These are phyloP conservation scores for Catocala fraxini DNA, from an alignment of 2,888 invertebrate species.

Conservation along the genomic window DNA sequence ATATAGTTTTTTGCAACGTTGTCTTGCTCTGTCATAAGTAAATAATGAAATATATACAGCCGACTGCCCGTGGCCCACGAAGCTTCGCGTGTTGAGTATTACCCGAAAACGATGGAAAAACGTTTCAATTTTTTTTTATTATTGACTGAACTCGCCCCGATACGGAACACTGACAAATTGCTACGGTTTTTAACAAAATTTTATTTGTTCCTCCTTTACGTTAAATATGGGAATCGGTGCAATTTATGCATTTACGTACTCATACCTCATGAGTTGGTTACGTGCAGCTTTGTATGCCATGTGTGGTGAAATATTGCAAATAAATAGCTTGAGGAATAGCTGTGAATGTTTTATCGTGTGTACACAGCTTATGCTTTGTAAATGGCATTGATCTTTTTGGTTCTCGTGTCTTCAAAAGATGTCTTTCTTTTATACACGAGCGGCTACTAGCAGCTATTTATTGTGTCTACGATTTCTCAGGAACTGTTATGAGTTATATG, in stretches of 20 bases:
- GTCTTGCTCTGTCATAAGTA: slow-evolving; percentile 73
- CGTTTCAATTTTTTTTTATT: slow-evolving; percentile 71
- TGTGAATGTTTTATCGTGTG: neutral
- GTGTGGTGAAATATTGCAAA: slow-evolving; percentile 35
- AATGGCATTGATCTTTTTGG: neutral
- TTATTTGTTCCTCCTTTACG: slow-evolving; percentile 50
- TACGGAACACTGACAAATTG: slow-evolving; percentile 83
- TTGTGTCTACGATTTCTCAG: too few species aligned
- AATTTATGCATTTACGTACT: slow-evolving; percentile 44
- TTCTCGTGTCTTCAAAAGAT: too few species aligned
- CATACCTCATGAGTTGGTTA: slow-evolving; percentile 14
- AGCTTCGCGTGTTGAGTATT: slow-evolving; percentile 82
- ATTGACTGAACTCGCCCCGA: slow-evolving; percentile 79
- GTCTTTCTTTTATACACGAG: too few species aligned
- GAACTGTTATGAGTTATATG: too few species aligned
- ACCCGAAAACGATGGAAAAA: slow-evolving; percentile 75
- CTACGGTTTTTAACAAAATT: slow-evolving; percentile 75
- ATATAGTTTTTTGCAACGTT: slow-evolving; percentile 75
- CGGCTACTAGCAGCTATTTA: too few species aligned
- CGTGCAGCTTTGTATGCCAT: slow-evolving; percentile 27
- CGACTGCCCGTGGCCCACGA: slow-evolving; percentile 63
- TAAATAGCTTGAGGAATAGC: slow-evolving; percentile 12
- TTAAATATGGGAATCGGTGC: slow-evolving; percentile 42
- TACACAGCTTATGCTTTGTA: neutral
- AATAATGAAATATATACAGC: slow-evolving; percentile 76